These are phyloP conservation scores for Dryadula phaetusa DNA, from an alignment of 2,888 invertebrate genomes.

Conservation along the genomic window DNA sequence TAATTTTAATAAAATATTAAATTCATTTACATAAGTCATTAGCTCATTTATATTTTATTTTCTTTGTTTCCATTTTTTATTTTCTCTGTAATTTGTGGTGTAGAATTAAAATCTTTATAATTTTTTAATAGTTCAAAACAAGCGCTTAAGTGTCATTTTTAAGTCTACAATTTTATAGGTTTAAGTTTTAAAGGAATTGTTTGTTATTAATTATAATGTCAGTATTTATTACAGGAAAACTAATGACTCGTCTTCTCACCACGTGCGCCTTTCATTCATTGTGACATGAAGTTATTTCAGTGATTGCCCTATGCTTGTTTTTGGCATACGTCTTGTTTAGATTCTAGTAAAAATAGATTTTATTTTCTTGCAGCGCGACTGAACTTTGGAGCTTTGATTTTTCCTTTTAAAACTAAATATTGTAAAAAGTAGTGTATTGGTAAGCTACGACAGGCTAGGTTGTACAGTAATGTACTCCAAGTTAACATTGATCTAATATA, in stretches of 20 bases:
- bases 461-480: no score
- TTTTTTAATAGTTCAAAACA: no score
- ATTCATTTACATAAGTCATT: not conserved
- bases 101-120: no score
- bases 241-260: slow-evolving; percentile 8
- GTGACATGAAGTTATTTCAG: slow-evolving; percentile 25
- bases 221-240: not conserved
- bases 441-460: no score
- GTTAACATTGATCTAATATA: not conserved
- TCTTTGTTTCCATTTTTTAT: no score
- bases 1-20: not conserved
- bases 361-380: slow-evolving; percentile 15
- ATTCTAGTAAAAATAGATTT: slow-evolving; percentile 44
- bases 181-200: not conserved
- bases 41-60: no score
- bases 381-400: slow-evolving; percentile 18
- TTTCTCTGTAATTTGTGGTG: no score
- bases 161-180: not conserved
- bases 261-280: slow-evolving; percentile 21
- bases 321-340: slow-evolving; percentile 42
- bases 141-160: no score
- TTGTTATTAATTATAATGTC: not conserved
- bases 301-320: slow-evolving; percentile 31
- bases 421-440: no score
- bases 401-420: not conserved